Percentiles rank a stretch among this genome's conserved stretches.
phyloP scores from a whole-genome alignment of 92 coral and sea anemone species.

The Porites cylindrica region DNA sequence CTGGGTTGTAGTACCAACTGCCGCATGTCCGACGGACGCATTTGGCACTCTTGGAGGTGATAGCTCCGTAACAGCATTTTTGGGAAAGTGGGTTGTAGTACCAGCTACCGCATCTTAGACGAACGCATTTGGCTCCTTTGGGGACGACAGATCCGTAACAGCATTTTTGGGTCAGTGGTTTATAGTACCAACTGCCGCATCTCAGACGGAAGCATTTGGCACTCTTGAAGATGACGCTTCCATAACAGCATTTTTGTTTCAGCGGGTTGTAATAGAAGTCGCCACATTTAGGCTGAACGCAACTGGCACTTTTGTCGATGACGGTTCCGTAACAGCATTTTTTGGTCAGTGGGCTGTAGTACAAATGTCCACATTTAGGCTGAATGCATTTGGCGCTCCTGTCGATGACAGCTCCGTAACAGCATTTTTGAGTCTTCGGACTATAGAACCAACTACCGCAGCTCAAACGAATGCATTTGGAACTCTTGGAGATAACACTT shows the following conservation, averaged over 20 bases:
- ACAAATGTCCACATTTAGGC: not conserved
- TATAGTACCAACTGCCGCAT: not conserved
- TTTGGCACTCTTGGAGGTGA: not conserved
- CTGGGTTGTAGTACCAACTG: not conserved
- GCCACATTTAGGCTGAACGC: not conserved
- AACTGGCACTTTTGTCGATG: too few relatives aligned
- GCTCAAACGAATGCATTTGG: not conserved
- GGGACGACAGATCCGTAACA: not conserved
- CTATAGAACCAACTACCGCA: not conserved
- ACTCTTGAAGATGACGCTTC: not conserved
- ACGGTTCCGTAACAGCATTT: not conserved
- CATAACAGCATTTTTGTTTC: not conserved
- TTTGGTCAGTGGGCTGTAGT: not conserved
- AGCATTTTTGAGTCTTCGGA: slow-evolving; percentile 8
- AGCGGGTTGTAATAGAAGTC: not conserved
- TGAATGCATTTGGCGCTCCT: not conserved
- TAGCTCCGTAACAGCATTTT: slow-evolving; percentile 2
- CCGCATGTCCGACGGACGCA: slow-evolving; percentile 14
- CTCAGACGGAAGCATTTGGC: not conserved
- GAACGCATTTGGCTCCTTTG: not conserved
- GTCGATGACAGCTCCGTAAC: not conserved
- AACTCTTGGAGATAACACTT: not conserved
- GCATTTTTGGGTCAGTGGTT: not conserved
- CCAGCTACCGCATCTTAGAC: not conserved
- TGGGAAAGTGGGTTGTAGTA: not conserved